Conservation (phyloP, 2,113 vertebrate genomes). For the Scophthalmus maximus region DNA sequence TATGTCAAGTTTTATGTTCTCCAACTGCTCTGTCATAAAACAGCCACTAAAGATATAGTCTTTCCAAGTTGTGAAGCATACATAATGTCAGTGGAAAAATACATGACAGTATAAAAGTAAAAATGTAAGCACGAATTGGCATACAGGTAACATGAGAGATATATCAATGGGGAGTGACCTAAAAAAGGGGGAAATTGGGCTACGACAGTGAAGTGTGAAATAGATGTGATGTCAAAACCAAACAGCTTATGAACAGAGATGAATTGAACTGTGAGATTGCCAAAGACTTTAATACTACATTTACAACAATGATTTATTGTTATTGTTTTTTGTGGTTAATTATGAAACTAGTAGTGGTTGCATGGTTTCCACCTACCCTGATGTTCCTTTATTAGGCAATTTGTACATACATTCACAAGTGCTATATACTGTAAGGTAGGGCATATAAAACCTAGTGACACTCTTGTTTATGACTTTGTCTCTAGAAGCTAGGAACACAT, state of each 20-base stretch:
- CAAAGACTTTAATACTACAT: neutral
- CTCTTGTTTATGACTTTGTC: slow-evolving; percentile 33
- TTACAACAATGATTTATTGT: too few species aligned
- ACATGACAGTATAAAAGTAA: neutral
- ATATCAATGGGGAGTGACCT: neutral
- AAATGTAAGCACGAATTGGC: neutral
- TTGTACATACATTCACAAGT: slow-evolving; percentile 37
- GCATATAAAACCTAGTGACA: slow-evolving; percentile 7
- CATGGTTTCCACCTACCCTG: neutral
- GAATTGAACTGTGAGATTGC: neutral
- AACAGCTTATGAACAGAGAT: neutral
- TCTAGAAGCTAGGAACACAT: slow-evolving; percentile 16
- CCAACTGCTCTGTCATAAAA: neutral
- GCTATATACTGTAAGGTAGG: slow-evolving; percentile 19
- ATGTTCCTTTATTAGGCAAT: slow-evolving; percentile 14
- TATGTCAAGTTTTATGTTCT: neutral
- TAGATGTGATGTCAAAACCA: neutral
- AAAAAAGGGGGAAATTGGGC: slow-evolving; percentile 1
- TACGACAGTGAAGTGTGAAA: neutral
- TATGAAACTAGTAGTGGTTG: neutral
- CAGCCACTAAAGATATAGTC: too few species aligned
- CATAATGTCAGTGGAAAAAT: neutral
- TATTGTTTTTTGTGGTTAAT: slow-evolving; percentile 10
- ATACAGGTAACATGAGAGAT: neutral
- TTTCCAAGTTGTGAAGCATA: neutral